These are phyloP conservation scores for Poliocrania exsul DNA, from an alignment of 2,797 vertebrate species.

Conservation along the genomic window DNA sequence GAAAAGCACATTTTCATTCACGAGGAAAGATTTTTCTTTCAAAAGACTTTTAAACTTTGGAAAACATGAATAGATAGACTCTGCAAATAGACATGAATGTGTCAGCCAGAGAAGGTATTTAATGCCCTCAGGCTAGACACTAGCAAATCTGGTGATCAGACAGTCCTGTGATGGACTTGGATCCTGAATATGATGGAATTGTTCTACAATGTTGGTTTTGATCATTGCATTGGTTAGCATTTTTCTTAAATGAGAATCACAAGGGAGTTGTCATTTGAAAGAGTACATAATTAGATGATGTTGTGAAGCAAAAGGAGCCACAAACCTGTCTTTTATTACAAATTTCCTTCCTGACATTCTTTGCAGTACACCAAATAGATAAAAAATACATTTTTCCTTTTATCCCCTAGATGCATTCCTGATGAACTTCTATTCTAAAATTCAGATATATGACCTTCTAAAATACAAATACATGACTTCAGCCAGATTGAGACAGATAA, in stretches of 20 bases:
- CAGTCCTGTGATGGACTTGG: neutral
- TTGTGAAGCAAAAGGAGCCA: neutral
- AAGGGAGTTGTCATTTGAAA: neutral
- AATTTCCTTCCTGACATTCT: neutral
- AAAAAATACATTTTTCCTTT: neutral
- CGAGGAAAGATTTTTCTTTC: neutral
- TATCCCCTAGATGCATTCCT: neutral
- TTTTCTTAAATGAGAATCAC: constrained; percentile 12
- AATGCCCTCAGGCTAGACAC: neutral
- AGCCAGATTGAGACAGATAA: neutral
- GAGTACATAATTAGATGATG: neutral
- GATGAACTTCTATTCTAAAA: neutral
- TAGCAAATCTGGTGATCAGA: neutral
- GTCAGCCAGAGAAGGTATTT: neutral
- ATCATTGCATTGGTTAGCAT: neutral
- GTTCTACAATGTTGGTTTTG: neutral
- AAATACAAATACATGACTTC: neutral
- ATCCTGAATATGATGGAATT: neutral
- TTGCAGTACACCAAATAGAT: neutral
- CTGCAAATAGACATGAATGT: neutral
- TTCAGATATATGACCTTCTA: neutral
- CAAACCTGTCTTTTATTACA: neutral
- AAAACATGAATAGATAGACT: neutral
- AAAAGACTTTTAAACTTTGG: neutral
- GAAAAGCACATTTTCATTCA: neutral